A percentile compares a stretch with the other conserved stretches of the same genome.
Conservation (phyloP, 2,888 invertebrate species). For the Molorchus minor region DNA sequence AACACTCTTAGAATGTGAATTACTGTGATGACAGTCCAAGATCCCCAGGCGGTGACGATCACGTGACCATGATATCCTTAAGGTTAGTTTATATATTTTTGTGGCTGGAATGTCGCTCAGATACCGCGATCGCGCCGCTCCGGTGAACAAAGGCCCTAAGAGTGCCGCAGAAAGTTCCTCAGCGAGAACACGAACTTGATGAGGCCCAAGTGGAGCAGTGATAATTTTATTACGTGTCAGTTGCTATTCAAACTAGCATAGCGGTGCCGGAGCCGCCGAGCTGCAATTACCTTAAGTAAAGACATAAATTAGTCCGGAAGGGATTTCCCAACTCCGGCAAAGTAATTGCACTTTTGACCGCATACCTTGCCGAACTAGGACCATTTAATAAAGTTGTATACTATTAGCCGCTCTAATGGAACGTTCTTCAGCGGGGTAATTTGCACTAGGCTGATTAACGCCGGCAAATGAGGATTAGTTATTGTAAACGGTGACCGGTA, state of each 20-base stretch:
- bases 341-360: constrained; percentile 18
- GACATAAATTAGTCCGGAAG: constrained; percentile 16
- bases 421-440: constrained; percentile 16
- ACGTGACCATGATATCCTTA: too few relatives aligned
- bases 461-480: constrained; percentile 12
- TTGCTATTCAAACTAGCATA: background rate
- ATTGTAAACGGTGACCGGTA: constrained; percentile 10
- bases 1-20: too few relatives aligned
- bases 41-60: too few relatives aligned
- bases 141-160: too few relatives aligned
- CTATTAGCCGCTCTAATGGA: constrained; percentile 19
- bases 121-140: too few relatives aligned
- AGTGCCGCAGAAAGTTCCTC: too few relatives aligned
- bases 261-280: background rate
- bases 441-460: constrained; percentile 17
- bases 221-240: background rate
- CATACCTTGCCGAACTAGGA: constrained; percentile 18
- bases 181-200: too few relatives aligned
- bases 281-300: constrained; percentile 17
- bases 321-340: constrained; percentile 19
- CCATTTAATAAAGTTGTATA: constrained; percentile 23
- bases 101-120: too few relatives aligned
- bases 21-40: too few relatives aligned
- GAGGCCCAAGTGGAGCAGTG: too few relatives aligned
- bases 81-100: too few relatives aligned